These are phyloP conservation scores for Tridacna crocea DNA, from an alignment of 2,888 invertebrate genomes.

Conservation along the genomic window DNA sequence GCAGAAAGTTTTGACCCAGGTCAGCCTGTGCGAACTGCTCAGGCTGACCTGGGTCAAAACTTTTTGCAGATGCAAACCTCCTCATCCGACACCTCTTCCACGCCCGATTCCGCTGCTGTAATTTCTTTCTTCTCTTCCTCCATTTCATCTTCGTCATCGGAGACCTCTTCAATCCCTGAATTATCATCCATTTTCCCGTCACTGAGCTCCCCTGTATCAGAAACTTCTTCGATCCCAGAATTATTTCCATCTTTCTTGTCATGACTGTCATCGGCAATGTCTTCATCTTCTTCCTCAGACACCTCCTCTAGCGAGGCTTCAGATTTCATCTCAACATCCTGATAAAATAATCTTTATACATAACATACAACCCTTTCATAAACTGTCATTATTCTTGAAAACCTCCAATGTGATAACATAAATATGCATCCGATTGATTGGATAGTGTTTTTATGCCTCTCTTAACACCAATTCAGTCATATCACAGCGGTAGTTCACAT, in stretches of 20 bases:
- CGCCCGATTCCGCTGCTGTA: constrained; percentile 54
- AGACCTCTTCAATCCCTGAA: constrained; percentile 50
- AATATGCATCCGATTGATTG: no score
- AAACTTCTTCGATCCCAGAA: constrained; percentile 50
- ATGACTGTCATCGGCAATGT: neutral
- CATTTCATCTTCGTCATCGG: constrained; percentile 34
- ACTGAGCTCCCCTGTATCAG: constrained; percentile 41
- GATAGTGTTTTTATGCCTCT: no score
- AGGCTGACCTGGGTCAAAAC: no score
- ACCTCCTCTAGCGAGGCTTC: constrained; percentile 44
- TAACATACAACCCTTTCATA: neutral
- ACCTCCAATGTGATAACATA: no score
- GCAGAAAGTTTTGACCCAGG: no score
- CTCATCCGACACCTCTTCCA: constrained; percentile 49
- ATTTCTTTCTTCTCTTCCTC: constrained; percentile 27
- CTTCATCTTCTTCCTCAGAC: constrained; percentile 38
- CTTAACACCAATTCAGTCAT: no score
- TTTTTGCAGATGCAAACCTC: constrained; percentile 24
- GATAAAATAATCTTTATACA: neutral
- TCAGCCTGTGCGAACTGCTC: no score
- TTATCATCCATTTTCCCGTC: constrained; percentile 39
- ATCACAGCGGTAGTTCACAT: no score
- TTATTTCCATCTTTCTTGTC: constrained; percentile 28
- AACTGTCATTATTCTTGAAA: no score
- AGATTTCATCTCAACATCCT: constrained; percentile 27